Evolutionary conservation across 2,888 invertebrate genomes (phyloP).

Genomic region (Rhagophthalmus giganteus): DNA sequence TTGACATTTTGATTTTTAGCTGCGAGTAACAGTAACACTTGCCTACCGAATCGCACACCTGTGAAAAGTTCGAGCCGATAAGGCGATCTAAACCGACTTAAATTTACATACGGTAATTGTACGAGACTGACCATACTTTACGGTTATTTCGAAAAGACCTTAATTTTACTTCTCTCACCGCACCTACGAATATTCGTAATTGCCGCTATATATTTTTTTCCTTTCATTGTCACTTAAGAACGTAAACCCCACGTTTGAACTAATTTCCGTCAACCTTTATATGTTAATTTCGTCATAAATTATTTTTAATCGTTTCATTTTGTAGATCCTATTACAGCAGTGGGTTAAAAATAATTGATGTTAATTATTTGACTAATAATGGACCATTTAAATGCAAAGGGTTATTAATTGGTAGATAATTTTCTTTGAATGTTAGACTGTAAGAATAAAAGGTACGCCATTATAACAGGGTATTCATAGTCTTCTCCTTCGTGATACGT

Average conservation of each 20-base stretch:
- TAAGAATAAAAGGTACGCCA: no score
- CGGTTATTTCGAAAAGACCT: slow-evolving; percentile 13
- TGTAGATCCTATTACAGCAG: neutral
- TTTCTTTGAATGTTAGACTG: no score
- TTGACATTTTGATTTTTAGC: slow-evolving; percentile 31
- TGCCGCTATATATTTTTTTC: no score
- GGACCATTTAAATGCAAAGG: neutral
- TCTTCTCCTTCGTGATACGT: no score
- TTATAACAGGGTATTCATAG: no score
- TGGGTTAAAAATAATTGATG: neutral
- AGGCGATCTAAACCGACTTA: slow-evolving; percentile 19
- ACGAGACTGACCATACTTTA: slow-evolving; percentile 11
- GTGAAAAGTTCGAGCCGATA: slow-evolving; percentile 21
- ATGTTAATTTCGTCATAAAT: neutral
- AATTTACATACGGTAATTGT: slow-evolving; percentile 26
- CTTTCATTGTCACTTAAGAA: neutral
- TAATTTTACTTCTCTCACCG: slow-evolving; percentile 1
- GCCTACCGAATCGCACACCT: slow-evolving; percentile 30
- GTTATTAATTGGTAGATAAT: no score
- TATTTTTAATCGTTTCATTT: neutral
- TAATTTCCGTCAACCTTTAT: neutral
- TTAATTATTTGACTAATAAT: neutral
- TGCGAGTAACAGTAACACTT: slow-evolving; percentile 22
- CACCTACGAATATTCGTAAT: slow-evolving; percentile 5
- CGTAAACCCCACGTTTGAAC: neutral